Evolutionary conservation across 2,113 vertebrate species (phyloP).

Genomic region (Clupea harengus): DNA sequence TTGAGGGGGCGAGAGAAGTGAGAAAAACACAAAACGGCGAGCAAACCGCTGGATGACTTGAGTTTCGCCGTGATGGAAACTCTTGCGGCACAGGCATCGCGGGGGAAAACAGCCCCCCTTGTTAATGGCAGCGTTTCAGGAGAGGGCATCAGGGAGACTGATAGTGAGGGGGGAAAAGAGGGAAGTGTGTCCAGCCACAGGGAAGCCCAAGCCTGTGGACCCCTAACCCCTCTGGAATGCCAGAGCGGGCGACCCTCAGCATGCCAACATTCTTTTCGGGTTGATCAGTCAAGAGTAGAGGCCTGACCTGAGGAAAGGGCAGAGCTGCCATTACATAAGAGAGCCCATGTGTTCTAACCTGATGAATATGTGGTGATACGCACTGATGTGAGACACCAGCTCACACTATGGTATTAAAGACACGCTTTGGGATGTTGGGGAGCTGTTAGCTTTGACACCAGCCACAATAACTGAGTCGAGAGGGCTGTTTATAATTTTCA

Average conservation of each 20-base stretch:
- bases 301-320: background rate
- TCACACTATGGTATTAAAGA: background rate
- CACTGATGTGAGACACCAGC: background rate
- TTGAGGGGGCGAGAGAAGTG: background rate
- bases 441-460: background rate
- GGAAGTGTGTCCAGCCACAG: background rate
- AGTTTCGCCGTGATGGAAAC: background rate
- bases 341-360: background rate
- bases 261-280: background rate
- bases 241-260: background rate
- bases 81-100: background rate
- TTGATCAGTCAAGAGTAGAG: background rate
- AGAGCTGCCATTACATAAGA: background rate
- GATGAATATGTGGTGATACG: background rate
- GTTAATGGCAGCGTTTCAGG: background rate
- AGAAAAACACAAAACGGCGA: background rate
- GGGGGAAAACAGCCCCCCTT: background rate
- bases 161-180: background rate
- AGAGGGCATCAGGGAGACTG: background rate
- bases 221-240: background rate
- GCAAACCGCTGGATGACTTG: background rate
- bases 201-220: background rate
- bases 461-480: background rate
- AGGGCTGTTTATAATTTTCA: background rate
- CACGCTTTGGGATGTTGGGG: background rate